Base-by-base conservation (phyloP, 2,888 invertebrate species). In the Drosophila subquinaria region DNA sequence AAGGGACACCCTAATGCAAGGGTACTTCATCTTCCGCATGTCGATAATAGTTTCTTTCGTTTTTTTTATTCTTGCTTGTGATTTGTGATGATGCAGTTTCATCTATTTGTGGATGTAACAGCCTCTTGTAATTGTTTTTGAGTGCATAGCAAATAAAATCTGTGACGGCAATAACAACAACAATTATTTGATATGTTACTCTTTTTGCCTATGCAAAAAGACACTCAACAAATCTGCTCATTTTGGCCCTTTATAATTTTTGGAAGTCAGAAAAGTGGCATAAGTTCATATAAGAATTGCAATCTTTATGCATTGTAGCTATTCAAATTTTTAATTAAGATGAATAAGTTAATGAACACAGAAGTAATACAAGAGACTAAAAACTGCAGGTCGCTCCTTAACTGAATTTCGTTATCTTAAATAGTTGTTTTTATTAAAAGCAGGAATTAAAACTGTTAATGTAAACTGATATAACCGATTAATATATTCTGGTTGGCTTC, bases 81-180 rank as follows among this genome's bases (percentile, higher is more conserved):
- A 30, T 27, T 5, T 27, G 27, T n/a, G n/a, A 57, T 57, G 23
- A 36, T 56, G 35, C 36, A 48, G 10, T 38, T 38, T 59, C 27
- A 48, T 47, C 36, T 38, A 9, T 11, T 15, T 35, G 8, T 11
- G n/a, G 38, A 27, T 40, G 30, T 30, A 17, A 15, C 17, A 17
- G 43, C 30, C 40, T 11, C 27, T 15, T 57, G 47, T 48, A 43
- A 43, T 52, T 61, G 52, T 5, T 36, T 52, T 61, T 10, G 13
- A 61, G 52, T 45, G 35, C 11, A 15, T 9, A 27, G 13, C 36
- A 51, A 61, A 61, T 45, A 61, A 35, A 3, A 52, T 11, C 33
- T 5, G n/a, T 27, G 5, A 27, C 15, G 36, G 5, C 8, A 42
- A 13, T 51, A 42, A 35, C 35, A 52, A 43, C 30, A 45, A n/a